These are phyloP conservation scores for Smutsia temminckii DNA, from an alignment of 2,797 vertebrate genomes.

Conservation along the genomic window DNA sequence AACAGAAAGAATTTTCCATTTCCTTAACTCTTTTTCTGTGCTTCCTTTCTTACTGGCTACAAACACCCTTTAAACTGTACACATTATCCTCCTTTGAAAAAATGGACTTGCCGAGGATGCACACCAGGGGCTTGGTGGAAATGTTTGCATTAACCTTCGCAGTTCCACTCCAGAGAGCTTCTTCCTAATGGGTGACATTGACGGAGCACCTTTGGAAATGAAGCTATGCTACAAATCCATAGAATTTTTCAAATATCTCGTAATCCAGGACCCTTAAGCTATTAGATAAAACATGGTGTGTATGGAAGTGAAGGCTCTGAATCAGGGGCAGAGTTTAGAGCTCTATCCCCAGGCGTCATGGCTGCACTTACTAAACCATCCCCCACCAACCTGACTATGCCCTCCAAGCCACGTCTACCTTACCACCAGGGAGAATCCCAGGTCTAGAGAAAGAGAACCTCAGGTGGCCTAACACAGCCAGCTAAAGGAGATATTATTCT, in stretches of 20 bases:
- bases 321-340: background rate
- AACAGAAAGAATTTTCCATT: background rate
- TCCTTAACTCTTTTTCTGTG: background rate
- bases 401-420: background rate
- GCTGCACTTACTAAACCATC: background rate
- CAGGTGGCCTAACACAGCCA: background rate
- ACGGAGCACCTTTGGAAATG: background rate
- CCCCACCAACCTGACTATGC: no score
- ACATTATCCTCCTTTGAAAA: background rate
- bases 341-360: no score
- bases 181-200: background rate
- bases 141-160: background rate
- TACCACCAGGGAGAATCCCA: background rate
- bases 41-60: background rate
- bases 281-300: background rate
- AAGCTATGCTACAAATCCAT: fast-evolving
- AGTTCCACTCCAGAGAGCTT: background rate
- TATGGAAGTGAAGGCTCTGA: background rate
- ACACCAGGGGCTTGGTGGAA: background rate
- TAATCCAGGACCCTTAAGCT: background rate
- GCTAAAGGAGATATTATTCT: constrained; percentile 30
- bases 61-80: background rate
- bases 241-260: background rate
- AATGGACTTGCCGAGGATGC: background rate
- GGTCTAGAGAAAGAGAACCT: background rate